phyloP scores from a whole-genome alignment of 2,113 vertebrate species.

The Galemys pyrenaicus region DNA sequence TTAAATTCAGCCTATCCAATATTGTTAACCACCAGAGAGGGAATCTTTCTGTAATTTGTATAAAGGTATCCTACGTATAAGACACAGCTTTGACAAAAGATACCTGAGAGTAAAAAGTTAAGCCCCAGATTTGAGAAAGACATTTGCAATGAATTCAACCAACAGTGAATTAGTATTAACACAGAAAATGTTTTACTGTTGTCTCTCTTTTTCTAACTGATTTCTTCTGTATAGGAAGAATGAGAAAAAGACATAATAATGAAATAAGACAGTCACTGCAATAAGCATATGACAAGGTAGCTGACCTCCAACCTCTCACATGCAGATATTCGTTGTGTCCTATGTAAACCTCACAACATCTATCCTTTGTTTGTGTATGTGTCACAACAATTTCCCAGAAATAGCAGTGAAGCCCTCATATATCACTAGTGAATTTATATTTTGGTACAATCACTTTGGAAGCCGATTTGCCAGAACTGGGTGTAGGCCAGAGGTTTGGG shows the following conservation, averaged over 20 bases:
- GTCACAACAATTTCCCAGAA: not conserved
- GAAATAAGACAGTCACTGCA: not conserved
- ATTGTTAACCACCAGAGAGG: not conserved
- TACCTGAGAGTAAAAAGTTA: not conserved
- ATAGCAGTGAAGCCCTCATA: not conserved
- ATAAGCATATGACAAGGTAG: not conserved
- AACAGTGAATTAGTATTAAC: not conserved
- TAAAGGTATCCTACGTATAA: not conserved
- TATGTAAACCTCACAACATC: not conserved
- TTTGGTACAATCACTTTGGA: too few relatives aligned
- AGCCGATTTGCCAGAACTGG: too few relatives aligned
- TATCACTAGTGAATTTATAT: not conserved
- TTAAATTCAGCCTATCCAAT: not conserved
- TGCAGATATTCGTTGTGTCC: not conserved
- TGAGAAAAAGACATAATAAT: not conserved
- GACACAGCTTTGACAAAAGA: not conserved
- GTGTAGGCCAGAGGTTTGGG: too few relatives aligned
- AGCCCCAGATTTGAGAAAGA: not conserved
- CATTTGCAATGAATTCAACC: conserved; percentile 27
- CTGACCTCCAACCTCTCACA: not conserved
- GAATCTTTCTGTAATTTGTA: not conserved
- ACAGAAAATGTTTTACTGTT: not conserved
- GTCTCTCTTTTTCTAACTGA: too few relatives aligned
- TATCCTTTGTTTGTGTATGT: not conserved
- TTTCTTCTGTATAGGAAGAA: not conserved